A percentile compares a stretch with the other conserved stretches of the same genome.
Conservation (phyloP, 2,888 invertebrate species). For the Eristalis arbustorum region DNA sequence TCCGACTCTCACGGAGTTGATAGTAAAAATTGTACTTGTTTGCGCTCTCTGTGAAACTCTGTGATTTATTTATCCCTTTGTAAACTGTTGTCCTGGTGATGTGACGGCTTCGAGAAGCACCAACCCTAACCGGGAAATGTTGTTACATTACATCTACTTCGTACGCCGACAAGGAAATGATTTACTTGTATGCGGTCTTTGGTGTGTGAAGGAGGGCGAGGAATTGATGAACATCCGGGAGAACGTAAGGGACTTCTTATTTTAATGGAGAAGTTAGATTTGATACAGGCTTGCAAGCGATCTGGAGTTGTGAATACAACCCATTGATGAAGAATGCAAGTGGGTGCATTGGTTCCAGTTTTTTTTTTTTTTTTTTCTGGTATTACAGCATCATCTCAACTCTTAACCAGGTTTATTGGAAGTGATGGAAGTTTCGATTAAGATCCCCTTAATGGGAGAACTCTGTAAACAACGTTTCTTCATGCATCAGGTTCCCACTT, state of each 20-base stretch:
- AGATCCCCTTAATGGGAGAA: too few species aligned
- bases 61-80: conserved; percentile 45
- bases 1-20: conserved; percentile 34
- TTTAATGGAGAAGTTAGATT: conserved; percentile 36
- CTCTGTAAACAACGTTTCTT: too few species aligned
- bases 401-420: too few species aligned
- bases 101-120: conserved; percentile 31
- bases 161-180: conserved; percentile 21
- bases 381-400: too few species aligned
- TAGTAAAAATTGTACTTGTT: conserved; percentile 57
- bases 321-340: too few species aligned
- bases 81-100: conserved; percentile 69
- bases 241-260: not conserved
- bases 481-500: too few species aligned
- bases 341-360: too few species aligned
- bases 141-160: conserved; percentile 54
- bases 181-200: conserved; percentile 13
- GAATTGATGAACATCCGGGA: conserved; percentile 38
- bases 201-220: not conserved
- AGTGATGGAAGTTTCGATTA: too few species aligned
- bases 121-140: conserved; percentile 55
- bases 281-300: too few species aligned
- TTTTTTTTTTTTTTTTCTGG: too few species aligned
- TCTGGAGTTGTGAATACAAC: too few species aligned
- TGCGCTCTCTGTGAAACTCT: conserved; percentile 29